Evolutionary conservation across 2,797 vertebrate species (phyloP).

Genomic region (Fundulus diaphanus): DNA sequence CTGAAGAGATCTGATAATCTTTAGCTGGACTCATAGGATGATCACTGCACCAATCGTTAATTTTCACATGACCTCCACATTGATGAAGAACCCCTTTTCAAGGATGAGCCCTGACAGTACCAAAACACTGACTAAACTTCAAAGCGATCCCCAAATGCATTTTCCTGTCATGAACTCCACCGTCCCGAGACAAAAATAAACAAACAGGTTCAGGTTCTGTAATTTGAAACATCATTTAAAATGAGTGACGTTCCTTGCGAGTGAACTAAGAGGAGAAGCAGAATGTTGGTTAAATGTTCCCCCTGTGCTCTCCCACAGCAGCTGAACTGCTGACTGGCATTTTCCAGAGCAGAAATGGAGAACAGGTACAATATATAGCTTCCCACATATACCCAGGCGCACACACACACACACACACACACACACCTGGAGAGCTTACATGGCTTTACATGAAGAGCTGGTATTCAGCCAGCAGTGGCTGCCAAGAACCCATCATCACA

Average conservation of each 20-base stretch:
- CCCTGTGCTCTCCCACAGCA: slow-evolving; percentile 37
- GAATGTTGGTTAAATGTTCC: slow-evolving; percentile 46
- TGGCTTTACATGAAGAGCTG: slow-evolving; percentile 63
- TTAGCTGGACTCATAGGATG: neutral
- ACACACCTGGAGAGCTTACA: slow-evolving; percentile 67
- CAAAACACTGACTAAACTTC: slow-evolving; percentile 17
- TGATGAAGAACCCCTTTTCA: slow-evolving; percentile 21
- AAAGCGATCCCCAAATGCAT: slow-evolving; percentile 19
- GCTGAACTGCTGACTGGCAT: slow-evolving; percentile 65
- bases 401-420: slow-evolving; percentile 13
- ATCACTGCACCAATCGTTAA: slow-evolving; percentile 4
- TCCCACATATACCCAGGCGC: slow-evolving; percentile 18
- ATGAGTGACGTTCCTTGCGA: slow-evolving; percentile 1
- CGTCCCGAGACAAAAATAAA: slow-evolving; percentile 6
- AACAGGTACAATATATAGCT: slow-evolving; percentile 39
- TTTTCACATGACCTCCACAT: slow-evolving; percentile 40
- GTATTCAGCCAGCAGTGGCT: slow-evolving; percentile 62
- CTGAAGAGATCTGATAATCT: slow-evolving; percentile 11
- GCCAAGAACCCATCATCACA: slow-evolving; percentile 76
- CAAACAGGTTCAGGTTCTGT: slow-evolving; percentile 23
- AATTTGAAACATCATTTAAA: neutral
- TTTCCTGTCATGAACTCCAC: slow-evolving; percentile 16
- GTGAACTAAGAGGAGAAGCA: slow-evolving; percentile 21
- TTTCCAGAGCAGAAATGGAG: slow-evolving; percentile 46
- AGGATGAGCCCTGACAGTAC: slow-evolving; percentile 6